These are phyloP conservation scores for Nematolebias whitei DNA, from an alignment of 2,113 vertebrate species.

Conservation along the genomic window DNA sequence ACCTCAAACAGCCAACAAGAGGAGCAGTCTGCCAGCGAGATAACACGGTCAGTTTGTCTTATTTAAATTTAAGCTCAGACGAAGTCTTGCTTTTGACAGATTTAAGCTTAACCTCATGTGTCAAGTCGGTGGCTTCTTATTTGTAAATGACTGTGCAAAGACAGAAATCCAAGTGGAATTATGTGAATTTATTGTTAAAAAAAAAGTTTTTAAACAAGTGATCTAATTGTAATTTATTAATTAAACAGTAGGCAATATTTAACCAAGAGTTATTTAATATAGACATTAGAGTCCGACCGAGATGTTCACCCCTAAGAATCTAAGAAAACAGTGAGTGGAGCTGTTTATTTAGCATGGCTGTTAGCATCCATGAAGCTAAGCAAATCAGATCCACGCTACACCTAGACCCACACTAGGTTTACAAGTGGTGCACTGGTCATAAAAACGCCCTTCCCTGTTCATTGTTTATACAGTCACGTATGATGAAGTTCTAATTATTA, in stretches of 20 bases:
- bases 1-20: slow-evolving; percentile 87
- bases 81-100: not conserved
- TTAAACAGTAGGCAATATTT: not conserved
- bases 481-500: no score
- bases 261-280: not conserved
- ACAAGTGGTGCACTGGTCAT: no score
- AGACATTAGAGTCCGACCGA: no score
- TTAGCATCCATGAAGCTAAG: no score
- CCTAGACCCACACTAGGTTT: no score
- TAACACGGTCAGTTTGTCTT: slow-evolving; percentile 86
- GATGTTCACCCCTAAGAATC: no score
- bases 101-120: slow-evolving; percentile 2
- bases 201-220: not conserved
- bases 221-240: not conserved
- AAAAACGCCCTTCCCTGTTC: no score
- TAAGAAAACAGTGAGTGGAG: no score
- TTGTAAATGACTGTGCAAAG: not conserved
- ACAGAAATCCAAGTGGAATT: not conserved
- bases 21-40: slow-evolving; percentile 92
- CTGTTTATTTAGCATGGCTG: no score
- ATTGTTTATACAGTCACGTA: no score
- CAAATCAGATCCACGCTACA: no score
- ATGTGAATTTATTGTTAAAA: not conserved
- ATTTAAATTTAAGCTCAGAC: not conserved
- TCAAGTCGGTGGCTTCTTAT: not conserved